Base-by-base conservation (phyloP, 53 echinoderm and acorn worm genomes). In the Crossaster papposus region DNA sequence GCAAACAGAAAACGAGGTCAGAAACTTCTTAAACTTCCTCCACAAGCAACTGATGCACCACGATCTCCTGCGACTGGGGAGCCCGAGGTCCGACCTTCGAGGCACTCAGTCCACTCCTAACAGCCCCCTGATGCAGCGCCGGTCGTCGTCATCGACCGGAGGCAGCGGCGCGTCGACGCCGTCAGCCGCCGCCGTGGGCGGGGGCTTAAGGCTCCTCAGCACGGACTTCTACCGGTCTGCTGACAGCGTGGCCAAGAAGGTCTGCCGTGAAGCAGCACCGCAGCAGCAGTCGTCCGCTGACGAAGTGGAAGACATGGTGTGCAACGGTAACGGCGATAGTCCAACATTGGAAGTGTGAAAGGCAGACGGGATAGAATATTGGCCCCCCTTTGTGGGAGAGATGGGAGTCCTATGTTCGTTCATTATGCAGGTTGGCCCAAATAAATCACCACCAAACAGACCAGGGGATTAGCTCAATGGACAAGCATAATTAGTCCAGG, bases 21-120 rank as follows among this genome's bases (percentile, higher is more conserved):
- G 79, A 28, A 89, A 71, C 55, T 93, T 95, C 65, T 79, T 93
- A 26, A 82, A 93, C 82, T 89, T 73, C 38, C 30, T 93, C 8
- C 95, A 83, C 80, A 93, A 93, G 79, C 91, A 93, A 76, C 90
- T 95, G 13, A 90, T 91, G 82, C 91, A 95, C 51, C 87, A 81
- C 28, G 83, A 95, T 51, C 64, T 82, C 0, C 37, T 93, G 76
- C 51, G 87, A 58, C 77, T 87, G 26, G 34, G 62, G 29, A 77
- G 77, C 2, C 17, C 55, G 2, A 20, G 74, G 36, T 83, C 72
- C 6, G 79, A 37, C 30, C 23, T 82, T 54, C 24, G 81, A 81
- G 80, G 71, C 14, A 90, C 65, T 34, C 90, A 81, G 58, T 81
- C 90, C 2, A 73, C 81, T 30, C 81, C 90, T 4, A 54, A 58